phyloP scores from a whole-genome alignment of 2,888 invertebrate genomes.

The Caenorhabditis becei region DNA sequence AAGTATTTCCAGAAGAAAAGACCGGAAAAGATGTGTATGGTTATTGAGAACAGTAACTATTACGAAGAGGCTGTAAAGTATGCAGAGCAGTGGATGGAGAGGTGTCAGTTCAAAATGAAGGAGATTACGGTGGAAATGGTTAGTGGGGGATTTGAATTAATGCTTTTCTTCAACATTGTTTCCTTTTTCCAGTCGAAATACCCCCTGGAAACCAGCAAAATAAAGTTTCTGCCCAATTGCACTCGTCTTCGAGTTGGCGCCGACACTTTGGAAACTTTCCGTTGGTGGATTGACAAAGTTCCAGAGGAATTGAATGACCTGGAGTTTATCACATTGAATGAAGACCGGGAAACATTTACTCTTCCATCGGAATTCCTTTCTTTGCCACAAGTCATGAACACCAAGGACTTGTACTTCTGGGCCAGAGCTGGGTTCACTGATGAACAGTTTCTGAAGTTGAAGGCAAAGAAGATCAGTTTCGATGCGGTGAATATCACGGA shows the following conservation, averaged over 20 bases:
- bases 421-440: slow-evolving; percentile 11
- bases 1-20: not conserved
- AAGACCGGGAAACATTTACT: not conserved
- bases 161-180: too few relatives aligned
- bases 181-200: not conserved
- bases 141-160: not conserved
- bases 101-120: slow-evolving; percentile 11
- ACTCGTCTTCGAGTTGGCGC: not conserved
- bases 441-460: slow-evolving; percentile 16
- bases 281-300: slow-evolving; percentile 13
- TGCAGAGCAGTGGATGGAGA: slow-evolving; percentile 22
- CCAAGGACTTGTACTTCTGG: not conserved
- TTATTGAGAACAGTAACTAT: slow-evolving; percentile 1
- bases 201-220: not conserved
- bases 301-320: not conserved
- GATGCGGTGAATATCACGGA: not conserved
- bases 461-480: not conserved
- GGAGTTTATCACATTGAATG: not conserved
- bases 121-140: slow-evolving; percentile 1
- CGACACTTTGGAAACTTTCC: not conserved
- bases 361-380: slow-evolving; percentile 8
- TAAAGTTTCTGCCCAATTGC: slow-evolving; percentile 5
- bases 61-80: slow-evolving; percentile 16
- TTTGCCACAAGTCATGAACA: not conserved
- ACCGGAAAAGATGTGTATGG: not conserved